Base-by-base conservation (phyloP, 1,140 invertebrate species). In the Lepidostoma basale region DNA sequence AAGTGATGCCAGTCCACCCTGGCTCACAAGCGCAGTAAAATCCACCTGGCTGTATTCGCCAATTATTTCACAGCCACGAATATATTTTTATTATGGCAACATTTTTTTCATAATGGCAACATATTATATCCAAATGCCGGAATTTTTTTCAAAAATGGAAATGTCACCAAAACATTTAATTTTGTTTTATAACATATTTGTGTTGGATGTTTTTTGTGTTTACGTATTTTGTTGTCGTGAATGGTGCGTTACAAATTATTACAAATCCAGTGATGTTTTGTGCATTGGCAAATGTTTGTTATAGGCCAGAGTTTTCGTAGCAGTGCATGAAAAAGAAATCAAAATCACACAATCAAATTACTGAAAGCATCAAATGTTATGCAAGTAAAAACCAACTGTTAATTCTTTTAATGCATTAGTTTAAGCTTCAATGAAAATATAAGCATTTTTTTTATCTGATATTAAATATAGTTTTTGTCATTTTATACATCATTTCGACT, bases 1-100 rank as follows among this genome's bases (percentile, higher is more conserved):
- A 90, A 68, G 87, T 86, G 18, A 81, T 75, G 16, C 87, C 86
- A 16, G 83, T 84, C 86, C 89, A 93, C 18, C 91, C 92, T 56
- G 85, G 77, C 45, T 88, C 85, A 77, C 92, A 94, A 52, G 85
- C 84, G 82, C 92, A 94, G 66, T 87, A 87, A 81, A 90, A 93
- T 18, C 86, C 84, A 67, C 76, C 78, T 23, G 83, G 74, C 86
- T 88, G 77, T 65, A 16, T 33, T 5, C 12, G 22, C 40, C n/a
- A n/a, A 39, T 36, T 2, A 59, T 59, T 59, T 33, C 22, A n/a
- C 54, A 36, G 45, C 33, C 39, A 49, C 47, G 56, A 66, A 74
- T 14, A 36, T 22, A 33, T 58, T 58, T 58, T n/a, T 12, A 52
- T 23, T 12, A 39, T 39, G 33, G 54, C 28, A 36, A 58, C 54